A percentile compares a stretch with the other conserved stretches of the same genome.
phyloP scores from a whole-genome alignment of 92 coral and sea anemone genomes.

The Isaurus tuberculatus region DNA sequence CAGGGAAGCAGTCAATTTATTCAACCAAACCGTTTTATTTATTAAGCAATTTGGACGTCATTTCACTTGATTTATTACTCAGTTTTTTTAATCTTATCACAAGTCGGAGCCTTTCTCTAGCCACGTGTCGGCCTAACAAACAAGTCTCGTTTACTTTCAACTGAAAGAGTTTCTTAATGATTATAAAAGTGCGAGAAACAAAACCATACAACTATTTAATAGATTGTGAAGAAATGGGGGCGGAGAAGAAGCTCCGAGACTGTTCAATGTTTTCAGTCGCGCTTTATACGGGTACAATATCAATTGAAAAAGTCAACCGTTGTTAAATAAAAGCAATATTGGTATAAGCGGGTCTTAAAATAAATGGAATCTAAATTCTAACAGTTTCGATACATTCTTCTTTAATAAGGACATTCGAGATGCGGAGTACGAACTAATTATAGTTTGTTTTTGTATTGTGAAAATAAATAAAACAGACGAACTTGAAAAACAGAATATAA shows the following conservation, averaged over 20 bases:
- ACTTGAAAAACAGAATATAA: slow-evolving; percentile 3
- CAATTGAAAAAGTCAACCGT: slow-evolving; percentile 24
- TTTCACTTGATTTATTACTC: slow-evolving; percentile 31
- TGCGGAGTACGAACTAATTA: neutral
- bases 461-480: slow-evolving; percentile 7
- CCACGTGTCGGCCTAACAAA: slow-evolving; percentile 24
- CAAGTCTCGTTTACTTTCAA: neutral
- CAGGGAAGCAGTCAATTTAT: slow-evolving; percentile 29
- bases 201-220: slow-evolving; percentile 10
- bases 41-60: slow-evolving; percentile 31
- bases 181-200: neutral
- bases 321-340: slow-evolving; percentile 40
- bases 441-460: slow-evolving; percentile 29
- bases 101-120: neutral
- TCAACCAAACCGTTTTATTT: slow-evolving; percentile 25
- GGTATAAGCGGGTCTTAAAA: slow-evolving; percentile 1
- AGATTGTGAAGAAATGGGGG: slow-evolving; percentile 1
- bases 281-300: slow-evolving; percentile 17
- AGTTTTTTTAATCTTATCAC: too few species aligned
- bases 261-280: slow-evolving; percentile 29
- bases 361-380: slow-evolving; percentile 23
- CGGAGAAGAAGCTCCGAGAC: slow-evolving; percentile 28
- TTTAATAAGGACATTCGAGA: slow-evolving; percentile 12
- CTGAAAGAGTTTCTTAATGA: slow-evolving; percentile 18
- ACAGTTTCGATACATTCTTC: slow-evolving; percentile 27